Base-by-base conservation (phyloP, 1,140 invertebrate species). In the Zaprionus inermis region DNA sequence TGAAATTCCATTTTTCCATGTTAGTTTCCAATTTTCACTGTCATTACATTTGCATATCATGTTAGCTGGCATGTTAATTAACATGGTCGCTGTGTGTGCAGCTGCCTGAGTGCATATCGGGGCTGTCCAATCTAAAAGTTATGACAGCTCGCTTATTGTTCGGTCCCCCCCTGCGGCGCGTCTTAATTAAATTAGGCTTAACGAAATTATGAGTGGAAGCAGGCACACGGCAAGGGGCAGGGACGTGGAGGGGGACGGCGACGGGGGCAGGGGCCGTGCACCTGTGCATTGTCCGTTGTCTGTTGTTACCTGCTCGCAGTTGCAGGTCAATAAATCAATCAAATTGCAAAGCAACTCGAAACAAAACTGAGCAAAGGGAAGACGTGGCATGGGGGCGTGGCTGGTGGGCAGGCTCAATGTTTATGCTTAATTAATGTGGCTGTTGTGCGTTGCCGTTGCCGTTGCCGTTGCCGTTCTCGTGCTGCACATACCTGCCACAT, bases 391-490 rank as follows among this genome's bases (percentile, higher is more conserved):
- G 72, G 61, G 41, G 84, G 84, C 84, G 84, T 79, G 74, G 61
- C 67, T 59, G 57, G 60, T 74, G 79, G 84, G 84, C 80, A 84
- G 84, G 79, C 80, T 84, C 83, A 88, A 89, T 89, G 78, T 84
- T 88, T 78, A 88, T 88, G 80, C 84, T 88, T 88, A 88, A 88
- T 88, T 88, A 88, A 88, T 83, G 84, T 73, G 68, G 84, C 72
- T 81, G 81, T 78, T 66, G 68, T 70, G 70, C 67, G 58, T 54
- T 58, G 63, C 49, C 22, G 22, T 4, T 28, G 24, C 24, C 24
- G 24, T 28, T 28, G 24, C 24, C 24, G n/a, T n/a, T n/a, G n/a
- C n/a, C 30, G 63, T 16, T 1, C 14, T 20, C 16, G 10, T 36
- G 56, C 2, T 36, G 36, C 18, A 24, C 60, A 16, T 38, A 32